A percentile compares a stretch with the other conserved stretches of the same genome.
phyloP scores from a whole-genome alignment of 2,797 vertebrate genomes.

The Thunnus albacares region DNA sequence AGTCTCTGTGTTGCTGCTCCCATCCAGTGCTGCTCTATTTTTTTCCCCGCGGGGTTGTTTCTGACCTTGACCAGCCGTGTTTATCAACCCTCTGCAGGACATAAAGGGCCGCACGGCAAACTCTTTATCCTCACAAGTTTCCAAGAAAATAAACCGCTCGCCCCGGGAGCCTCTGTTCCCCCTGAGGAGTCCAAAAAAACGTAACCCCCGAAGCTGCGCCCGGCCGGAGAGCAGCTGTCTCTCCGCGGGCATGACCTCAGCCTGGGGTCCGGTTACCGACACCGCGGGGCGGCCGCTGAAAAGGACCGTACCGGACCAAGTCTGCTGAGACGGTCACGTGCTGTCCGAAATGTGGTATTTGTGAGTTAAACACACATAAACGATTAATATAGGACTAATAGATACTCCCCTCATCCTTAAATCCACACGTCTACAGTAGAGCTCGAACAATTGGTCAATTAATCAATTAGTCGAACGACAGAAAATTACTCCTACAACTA shows the following conservation, averaged over 20 bases:
- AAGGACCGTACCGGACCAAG: neutral
- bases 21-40: slow-evolving; percentile 55
- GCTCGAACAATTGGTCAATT: too few species aligned
- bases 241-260: slow-evolving; percentile 65
- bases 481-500: too few species aligned
- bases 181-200: slow-evolving; percentile 52
- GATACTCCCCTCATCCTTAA: rapidly evolving
- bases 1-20: slow-evolving; percentile 43
- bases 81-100: slow-evolving; percentile 69
- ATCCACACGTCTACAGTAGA: neutral
- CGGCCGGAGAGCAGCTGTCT: slow-evolving; percentile 73
- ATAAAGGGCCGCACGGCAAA: slow-evolving; percentile 67
- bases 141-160: slow-evolving; percentile 72
- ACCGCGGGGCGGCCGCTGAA: neutral
- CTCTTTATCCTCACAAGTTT: slow-evolving; percentile 77
- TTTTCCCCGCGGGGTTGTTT: slow-evolving; percentile 60
- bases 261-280: slow-evolving; percentile 65
- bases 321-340: slow-evolving; percentile 40
- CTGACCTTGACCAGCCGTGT: slow-evolving; percentile 71
- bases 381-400: neutral
- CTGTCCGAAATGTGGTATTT: slow-evolving; percentile 21
- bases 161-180: slow-evolving; percentile 61
- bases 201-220: slow-evolving; percentile 38
- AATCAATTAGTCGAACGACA: too few species aligned
- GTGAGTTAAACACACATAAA: neutral